These are phyloP conservation scores for Peromyscus nudipes DNA, from an alignment of 2,797 vertebrate species.

Conservation along the genomic window DNA sequence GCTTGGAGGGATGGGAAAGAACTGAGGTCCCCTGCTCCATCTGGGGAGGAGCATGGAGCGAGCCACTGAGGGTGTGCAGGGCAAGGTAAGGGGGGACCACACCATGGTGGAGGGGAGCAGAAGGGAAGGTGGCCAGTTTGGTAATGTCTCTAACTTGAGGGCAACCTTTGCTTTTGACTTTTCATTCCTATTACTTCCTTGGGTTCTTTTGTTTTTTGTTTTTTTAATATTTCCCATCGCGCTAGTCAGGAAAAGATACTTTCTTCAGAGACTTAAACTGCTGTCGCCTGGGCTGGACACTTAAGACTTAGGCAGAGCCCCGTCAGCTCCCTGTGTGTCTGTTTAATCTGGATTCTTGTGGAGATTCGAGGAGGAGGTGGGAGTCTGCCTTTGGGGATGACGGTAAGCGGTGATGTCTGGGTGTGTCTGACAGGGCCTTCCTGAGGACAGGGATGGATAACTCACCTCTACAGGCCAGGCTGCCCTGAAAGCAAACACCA, in stretches of 20 bases:
- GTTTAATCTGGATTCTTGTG: neutral
- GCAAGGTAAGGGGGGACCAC: fast-evolving
- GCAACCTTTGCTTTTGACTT: neutral
- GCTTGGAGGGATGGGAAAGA: neutral
- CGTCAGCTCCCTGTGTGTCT: neutral
- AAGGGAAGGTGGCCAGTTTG: neutral
- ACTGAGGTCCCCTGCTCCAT: neutral
- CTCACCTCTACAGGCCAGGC: neutral
- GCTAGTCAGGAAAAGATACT: neutral
- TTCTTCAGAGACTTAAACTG: neutral
- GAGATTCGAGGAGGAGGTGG: neutral
- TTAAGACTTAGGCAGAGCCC: neutral
- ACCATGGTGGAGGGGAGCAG: neutral
- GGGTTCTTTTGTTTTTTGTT: neutral
- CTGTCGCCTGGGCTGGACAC: neutral
- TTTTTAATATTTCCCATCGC: neutral
- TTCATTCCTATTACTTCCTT: neutral
- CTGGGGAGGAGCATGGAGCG: neutral
- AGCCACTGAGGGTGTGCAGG: neutral
- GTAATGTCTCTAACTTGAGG: neutral
- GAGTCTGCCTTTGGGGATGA: neutral
- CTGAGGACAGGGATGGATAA: neutral
- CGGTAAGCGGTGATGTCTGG: neutral
- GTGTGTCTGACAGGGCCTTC: neutral
- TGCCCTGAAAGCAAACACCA: slow-evolving; percentile 52